Evolutionary conservation across 2,113 vertebrate species (phyloP), one percentile per base, ranked within the genome.

Genomic region (Sylvietta virens): DNA sequence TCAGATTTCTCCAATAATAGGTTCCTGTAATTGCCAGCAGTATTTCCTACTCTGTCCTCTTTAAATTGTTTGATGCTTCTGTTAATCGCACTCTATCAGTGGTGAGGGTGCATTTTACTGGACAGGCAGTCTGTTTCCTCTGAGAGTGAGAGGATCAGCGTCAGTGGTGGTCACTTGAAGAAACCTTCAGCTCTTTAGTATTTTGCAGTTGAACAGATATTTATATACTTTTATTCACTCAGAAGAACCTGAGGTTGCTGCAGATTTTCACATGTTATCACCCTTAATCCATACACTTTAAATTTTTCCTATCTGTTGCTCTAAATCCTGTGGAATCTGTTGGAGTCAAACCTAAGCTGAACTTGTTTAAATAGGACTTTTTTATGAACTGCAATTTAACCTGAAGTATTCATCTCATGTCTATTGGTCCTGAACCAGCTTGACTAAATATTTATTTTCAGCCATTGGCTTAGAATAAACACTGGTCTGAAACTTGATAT

Each of bases 401-500:
- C 22, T 73, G 51, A 54, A 74, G 16, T 84, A 47, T 78, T 86
- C 1, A 1, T 89, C 37, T 83, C 42, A 16, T 74, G 47, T 64
- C 40, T 15, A 3, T 35, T 60, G 24, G 47, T 81, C 40, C 35
- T 67, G 56, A 91, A n/a, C 15, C 30, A 87, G 70, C 22, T 27
- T 92, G 78, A 67, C 44, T 85, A 87, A 92, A 76, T 85, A 84
- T 58, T 84, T 96, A 44, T 87, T 84, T 92, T 87, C 53, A 64
- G 61, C 17, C 17, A 28, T 9, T 95, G 60, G 3, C 44, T 79
- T 92, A 89, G 70, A 93, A 79, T 90, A 94, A 91, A 79, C 39
- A 47, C 58, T 87, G 65, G n/a, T 77, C 22, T 76, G 76, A 93
- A 92, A 89, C 20, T 48, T 60, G 61, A 71, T 94, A 79, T 66